Evolutionary conservation across 2,888 invertebrate species (phyloP).

Genomic region (Nematopogon swammerdamellus): DNA sequence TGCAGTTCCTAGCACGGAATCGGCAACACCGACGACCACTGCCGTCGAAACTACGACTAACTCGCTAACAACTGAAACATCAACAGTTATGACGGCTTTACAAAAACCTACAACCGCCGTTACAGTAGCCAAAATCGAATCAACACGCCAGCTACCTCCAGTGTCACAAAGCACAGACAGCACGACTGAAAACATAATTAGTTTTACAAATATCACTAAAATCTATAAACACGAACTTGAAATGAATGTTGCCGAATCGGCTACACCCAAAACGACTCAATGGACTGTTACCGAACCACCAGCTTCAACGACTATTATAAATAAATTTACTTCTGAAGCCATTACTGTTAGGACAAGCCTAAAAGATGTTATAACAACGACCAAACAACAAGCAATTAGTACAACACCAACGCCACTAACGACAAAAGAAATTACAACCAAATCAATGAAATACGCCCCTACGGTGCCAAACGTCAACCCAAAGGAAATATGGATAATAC

Average conservation of each 20-base stretch:
- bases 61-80: slow-evolving; percentile 9
- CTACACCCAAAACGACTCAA: slow-evolving; percentile 8
- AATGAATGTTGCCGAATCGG: too few relatives aligned
- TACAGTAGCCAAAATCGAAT: too few relatives aligned
- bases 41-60: slow-evolving; percentile 9
- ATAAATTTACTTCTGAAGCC: background rate
- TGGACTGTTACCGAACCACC: slow-evolving; percentile 8
- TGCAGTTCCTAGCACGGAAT: slow-evolving; percentile 9
- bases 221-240: background rate
- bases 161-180: slow-evolving; percentile 5
- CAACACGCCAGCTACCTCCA: too few relatives aligned
- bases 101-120: too few relatives aligned
- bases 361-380: background rate
- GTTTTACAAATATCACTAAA: background rate
- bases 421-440: slow-evolving; percentile 3
- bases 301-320: slow-evolving; percentile 8
- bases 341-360: background rate
- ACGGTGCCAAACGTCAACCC: slow-evolving; percentile 39
- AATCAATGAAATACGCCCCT: slow-evolving; percentile 21
- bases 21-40: slow-evolving; percentile 7
- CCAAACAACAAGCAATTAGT: slow-evolving; percentile 5
- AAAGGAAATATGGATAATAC: slow-evolving; percentile 51
- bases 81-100: slow-evolving; percentile 6
- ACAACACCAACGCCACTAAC: slow-evolving; percentile 7
- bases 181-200: slow-evolving; percentile 5